Evolutionary conservation across 2,113 vertebrate species (phyloP), one percentile per base, ranked within the genome.

Genomic region (Lepidothrix coronata): DNA sequence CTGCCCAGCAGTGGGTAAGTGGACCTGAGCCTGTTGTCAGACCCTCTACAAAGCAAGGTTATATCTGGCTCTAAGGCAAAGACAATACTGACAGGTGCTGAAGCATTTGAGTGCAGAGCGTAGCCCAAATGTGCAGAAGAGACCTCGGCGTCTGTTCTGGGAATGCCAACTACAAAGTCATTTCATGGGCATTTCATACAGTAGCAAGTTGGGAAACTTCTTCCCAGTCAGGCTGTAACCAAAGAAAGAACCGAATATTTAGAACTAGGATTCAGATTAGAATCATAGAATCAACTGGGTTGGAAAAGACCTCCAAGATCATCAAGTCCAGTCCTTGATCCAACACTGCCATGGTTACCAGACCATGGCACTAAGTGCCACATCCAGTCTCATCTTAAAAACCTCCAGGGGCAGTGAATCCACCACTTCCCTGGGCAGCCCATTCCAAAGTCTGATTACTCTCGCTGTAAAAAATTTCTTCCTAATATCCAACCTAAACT

Each of bases 101-200:
- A 72, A 58, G 37, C 13, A 22, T n/a, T 59, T 18, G 43, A 27
- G 37, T 23, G 39, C 51, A 70, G 37, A 27, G 30, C 17, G 57
- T 33, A 70, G 57, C 49, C 37, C 44, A 58, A 14, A 71, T 7
- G 22, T 4, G 9, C 37, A 27, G 33, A 31, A 30, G 18, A 79
- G 13, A 57, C 23, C 24, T 75, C 2, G 0, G 31, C 1, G 0
- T 25, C 66, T n/a, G 21, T 33, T 55, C 25, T 25, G 24, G 33
- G 43, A 71, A 30, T 4, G 33, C 17, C 52, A 41, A 41, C 27
- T 83, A 54, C 39, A 43, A 65, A 72, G 51, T 35, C 81, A 85
- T 62, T 41, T 62, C 28, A 27, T 8, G 22, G 30, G 21, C 14
- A 35, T 54, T 54, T 88, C 39, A 59, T 33, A 43, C 9, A 49